Evolutionary conservation across 2,113 vertebrate genomes (phyloP).

Genomic region (Acanthisitta chloris): DNA sequence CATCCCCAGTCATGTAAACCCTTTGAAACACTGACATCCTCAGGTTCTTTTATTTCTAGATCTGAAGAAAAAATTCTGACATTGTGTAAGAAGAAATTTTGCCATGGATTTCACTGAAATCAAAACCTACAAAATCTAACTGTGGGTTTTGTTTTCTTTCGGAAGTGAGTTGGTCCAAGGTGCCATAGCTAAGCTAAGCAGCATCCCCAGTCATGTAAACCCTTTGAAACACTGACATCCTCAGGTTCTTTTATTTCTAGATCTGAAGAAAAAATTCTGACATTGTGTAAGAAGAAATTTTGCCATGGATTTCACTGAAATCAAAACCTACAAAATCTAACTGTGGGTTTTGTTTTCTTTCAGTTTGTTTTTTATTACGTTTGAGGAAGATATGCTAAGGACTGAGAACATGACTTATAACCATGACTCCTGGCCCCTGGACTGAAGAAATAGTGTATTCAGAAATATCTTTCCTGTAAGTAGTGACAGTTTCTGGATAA

Average conservation of each 20-base stretch:
- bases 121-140: neutral
- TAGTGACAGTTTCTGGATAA: neutral
- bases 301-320: neutral
- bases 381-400: neutral
- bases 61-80: neutral
- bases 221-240: neutral
- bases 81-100: neutral
- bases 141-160: too few species aligned
- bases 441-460: neutral
- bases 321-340: neutral
- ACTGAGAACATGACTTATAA: neutral
- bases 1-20: neutral
- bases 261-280: neutral
- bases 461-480: neutral
- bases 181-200: neutral
- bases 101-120: neutral
- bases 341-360: too few species aligned
- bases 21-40: neutral
- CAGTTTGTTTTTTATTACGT: neutral
- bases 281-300: neutral
- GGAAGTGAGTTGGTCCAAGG: neutral
- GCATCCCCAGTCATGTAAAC: neutral
- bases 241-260: neutral
- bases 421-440: neutral
- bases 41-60: neutral